A percentile compares a stretch with the other conserved stretches of the same genome.
These are phyloP conservation scores for Salminus brasiliensis DNA, from an alignment of 2,113 vertebrate genomes.

Conservation along the genomic window DNA sequence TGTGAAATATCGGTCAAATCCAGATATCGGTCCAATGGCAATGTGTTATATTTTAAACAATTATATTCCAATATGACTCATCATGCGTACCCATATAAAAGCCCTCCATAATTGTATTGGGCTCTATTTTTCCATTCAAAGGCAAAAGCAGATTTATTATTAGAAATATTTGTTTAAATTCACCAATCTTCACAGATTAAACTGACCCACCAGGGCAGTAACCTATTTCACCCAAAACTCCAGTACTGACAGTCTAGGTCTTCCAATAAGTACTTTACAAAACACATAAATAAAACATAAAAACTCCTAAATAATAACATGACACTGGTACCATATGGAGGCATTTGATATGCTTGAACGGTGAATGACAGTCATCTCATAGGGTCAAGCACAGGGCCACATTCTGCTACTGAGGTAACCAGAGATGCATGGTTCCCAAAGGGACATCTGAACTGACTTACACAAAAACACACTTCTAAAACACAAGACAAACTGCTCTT, in stretches of 20 bases:
- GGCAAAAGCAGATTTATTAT: background rate
- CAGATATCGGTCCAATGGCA: too few species aligned
- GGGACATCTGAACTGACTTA: slow-evolving; percentile 31
- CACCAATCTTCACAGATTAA: background rate
- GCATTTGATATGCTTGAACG: slow-evolving; percentile 50
- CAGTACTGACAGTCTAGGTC: background rate
- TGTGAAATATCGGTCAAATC: too few species aligned
- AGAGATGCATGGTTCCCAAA: slow-evolving; percentile 39
- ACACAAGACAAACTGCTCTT: background rate
- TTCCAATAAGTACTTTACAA: background rate
- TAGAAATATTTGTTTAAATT: background rate
- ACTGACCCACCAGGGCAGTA: background rate
- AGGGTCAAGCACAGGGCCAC: slow-evolving; percentile 39
- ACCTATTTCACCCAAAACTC: background rate
- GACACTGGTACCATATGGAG: slow-evolving; percentile 38
- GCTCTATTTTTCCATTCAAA: background rate
- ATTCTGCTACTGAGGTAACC: slow-evolving; percentile 44
- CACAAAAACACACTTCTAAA: slow-evolving; percentile 25
- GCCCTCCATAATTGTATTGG: too few species aligned
- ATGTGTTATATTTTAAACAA: too few species aligned
- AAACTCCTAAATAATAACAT: slow-evolving; percentile 5
- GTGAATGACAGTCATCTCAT: slow-evolving; percentile 28
- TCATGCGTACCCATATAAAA: too few species aligned
- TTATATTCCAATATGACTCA: too few species aligned
- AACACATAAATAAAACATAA: background rate